These are phyloP conservation scores for Arothron firmamentum DNA, from an alignment of 2,113 vertebrate species.

Conservation along the genomic window DNA sequence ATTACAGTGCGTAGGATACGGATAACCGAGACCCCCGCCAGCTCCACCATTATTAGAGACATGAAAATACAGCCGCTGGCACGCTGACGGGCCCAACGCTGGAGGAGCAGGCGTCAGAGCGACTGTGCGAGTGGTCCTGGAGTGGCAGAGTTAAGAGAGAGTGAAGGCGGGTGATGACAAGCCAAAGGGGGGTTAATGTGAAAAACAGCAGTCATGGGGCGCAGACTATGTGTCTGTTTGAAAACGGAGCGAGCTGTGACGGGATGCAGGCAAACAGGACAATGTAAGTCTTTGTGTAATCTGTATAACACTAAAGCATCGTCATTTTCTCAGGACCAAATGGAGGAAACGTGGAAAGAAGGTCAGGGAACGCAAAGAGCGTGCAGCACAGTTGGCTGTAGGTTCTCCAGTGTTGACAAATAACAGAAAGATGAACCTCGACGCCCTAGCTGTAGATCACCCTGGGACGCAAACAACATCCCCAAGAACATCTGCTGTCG, in stretches of 20 bases:
- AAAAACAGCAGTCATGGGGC: constrained; percentile 49
- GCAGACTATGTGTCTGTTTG: constrained; percentile 3
- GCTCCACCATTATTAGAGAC: constrained; percentile 44
- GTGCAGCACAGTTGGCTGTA: too few relatives aligned
- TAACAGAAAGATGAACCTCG: too few relatives aligned
- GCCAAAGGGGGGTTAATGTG: constrained; percentile 52
- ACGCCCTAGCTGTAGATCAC: neutral
- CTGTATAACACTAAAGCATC: constrained; percentile 3
- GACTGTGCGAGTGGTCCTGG: constrained; percentile 48
- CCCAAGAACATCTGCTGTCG: neutral
- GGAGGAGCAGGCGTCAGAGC: constrained; percentile 41
- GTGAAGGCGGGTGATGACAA: constrained; percentile 49
- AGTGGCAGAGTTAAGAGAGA: constrained; percentile 30
- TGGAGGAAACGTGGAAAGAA: neutral
- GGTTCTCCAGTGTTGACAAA: too few relatives aligned
- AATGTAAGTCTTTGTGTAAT: constrained; percentile 5
- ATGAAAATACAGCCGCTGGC: constrained; percentile 28
- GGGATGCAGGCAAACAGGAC: constrained; percentile 7
- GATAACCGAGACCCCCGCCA: constrained; percentile 26
- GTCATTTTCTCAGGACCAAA: neutral
- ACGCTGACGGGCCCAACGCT: constrained; percentile 19
- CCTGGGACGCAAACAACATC: neutral
- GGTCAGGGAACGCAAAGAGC: neutral
- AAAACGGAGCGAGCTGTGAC: neutral
- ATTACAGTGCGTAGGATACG: constrained; percentile 25